Base-by-base conservation (phyloP, 2,888 invertebrate genomes). In the Malthinus seriepunctatus region DNA sequence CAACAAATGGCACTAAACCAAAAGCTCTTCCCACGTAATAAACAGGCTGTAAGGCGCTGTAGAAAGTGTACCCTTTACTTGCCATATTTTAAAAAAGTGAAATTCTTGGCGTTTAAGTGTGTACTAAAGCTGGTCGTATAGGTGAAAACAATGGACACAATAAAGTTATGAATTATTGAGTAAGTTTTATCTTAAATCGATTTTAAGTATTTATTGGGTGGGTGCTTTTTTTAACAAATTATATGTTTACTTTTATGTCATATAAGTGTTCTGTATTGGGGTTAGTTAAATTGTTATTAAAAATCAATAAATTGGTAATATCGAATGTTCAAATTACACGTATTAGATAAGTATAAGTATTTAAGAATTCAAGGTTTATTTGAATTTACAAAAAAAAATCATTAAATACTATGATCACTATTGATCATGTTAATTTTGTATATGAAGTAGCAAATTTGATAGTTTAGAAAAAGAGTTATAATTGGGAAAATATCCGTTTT, bases 1-100 rank as follows among this genome's bases (percentile, higher is more conserved):
- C 14, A 31, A n/a, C 10, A 12, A 50, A 50, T 14, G 50, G 39
- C 12, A 39, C 38, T 12, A 50, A 39, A 32, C 50, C 50, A 50
- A 50, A 38, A 12, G 39, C 32, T 10, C 38, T 23, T 12, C 23
- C 31, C 7, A 15, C 14, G 4, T 38, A 50, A 50, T 37, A 12
- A 31, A 50, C 10, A 5, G 38, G 49, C 23, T 38, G 31, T 38
- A 50, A 32, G 32, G 6, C 23, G 8, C 11, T 8, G 32, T 38
- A 50, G 11, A 50, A 38, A 31, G 35, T 46, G 9, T 46, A n/a
- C n/a, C n/a, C 12, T 12, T 12, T 10, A 11, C 12, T 32, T 8
- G 32, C 9, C 32, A 46, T 32, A 9, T 10, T 32, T 11, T 8
- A 8, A 12, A 8, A 46, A 15, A 1, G 12, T 6, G 4, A 14